Base-by-base conservation (phyloP, 2,113 vertebrate genomes). In the Hippoglossus stenolepis region DNA sequence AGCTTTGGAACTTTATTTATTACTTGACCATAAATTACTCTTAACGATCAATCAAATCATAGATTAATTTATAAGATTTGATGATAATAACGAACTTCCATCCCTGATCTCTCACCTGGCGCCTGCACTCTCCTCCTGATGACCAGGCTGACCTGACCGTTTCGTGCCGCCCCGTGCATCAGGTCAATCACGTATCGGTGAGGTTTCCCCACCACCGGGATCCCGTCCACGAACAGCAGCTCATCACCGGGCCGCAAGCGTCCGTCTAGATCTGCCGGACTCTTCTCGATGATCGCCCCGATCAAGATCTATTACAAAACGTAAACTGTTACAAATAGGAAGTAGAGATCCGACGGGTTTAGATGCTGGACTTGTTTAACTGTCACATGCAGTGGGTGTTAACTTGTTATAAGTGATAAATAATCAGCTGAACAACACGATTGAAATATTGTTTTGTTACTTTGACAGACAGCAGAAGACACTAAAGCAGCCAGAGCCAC, bases 131-230 rank as follows among this genome's bases (percentile, higher is more conserved):
- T 96, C 93, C 98, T 95, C 90, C 97, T 95, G 91, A 99, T 95
- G 89, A 97, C 96, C 90, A 99, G 95, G 70, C 96, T 98, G 70
- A 99, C 98, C 81, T 99, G 97, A 63, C 98, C 98, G 0, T 96
- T 98, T 1, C 97, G 96, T 20, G 98, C 98, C 51, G 98, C 98
- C 0, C 95, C 96, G 76, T 99, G 98, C 98, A 99, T 99, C 70
- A 99, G 93, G 86, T 99, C 98, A 61, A 99, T 99, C 90, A 99
- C 98, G 0, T 99, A 98, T 91, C 97, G 94, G 93, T 99, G 98
- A 0, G 98, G 96, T 92, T 99, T 98, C 77, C 98, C 98, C 0
- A 96, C 95, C 91, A 98, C 97, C 2, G 96, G 96, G 73, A 99
- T 96, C 61, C 97, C 97, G 4, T 99, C 98, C 2, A 99, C 98